Conservation (phyloP, 2,888 invertebrate species). For the Trachelus tabidus region DNA sequence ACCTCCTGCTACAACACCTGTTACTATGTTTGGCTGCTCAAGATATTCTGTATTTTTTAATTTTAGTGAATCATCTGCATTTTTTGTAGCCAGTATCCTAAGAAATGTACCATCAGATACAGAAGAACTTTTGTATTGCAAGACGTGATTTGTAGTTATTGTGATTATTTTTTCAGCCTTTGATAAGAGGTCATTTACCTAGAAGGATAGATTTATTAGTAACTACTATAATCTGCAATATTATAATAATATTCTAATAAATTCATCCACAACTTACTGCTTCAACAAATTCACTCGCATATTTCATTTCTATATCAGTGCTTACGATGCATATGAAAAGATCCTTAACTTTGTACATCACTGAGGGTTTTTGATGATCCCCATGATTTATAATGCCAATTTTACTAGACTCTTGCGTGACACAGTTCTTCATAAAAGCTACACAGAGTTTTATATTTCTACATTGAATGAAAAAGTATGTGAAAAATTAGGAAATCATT, state of each 20-base stretch:
- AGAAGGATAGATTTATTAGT: constrained; percentile 16
- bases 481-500: constrained; percentile 12
- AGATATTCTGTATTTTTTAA: constrained; percentile 33
- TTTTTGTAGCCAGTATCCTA: constrained; percentile 44
- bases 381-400: constrained; percentile 45
- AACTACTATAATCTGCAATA: not conserved
- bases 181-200: constrained; percentile 49
- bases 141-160: constrained; percentile 49
- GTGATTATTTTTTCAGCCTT: constrained; percentile 42
- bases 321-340: constrained; percentile 47
- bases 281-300: constrained; percentile 51
- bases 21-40: constrained; percentile 57
- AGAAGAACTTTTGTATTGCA: constrained; percentile 45
- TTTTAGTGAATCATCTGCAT: constrained; percentile 32
- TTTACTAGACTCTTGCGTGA: constrained; percentile 38
- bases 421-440: constrained; percentile 30
- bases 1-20: constrained; percentile 60
- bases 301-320: constrained; percentile 45
- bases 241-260: not conserved
- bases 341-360: constrained; percentile 43
- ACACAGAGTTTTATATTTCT: constrained; percentile 16
- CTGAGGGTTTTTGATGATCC: constrained; percentile 39
- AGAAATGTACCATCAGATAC: constrained; percentile 41
- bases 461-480: constrained; percentile 18
- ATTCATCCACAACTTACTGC: constrained; percentile 33